Percentiles rank a stretch among this genome's conserved stretches.
These are phyloP conservation scores for Stenichneumon culpator DNA, from an alignment of 2,888 invertebrate species.

Conservation along the genomic window DNA sequence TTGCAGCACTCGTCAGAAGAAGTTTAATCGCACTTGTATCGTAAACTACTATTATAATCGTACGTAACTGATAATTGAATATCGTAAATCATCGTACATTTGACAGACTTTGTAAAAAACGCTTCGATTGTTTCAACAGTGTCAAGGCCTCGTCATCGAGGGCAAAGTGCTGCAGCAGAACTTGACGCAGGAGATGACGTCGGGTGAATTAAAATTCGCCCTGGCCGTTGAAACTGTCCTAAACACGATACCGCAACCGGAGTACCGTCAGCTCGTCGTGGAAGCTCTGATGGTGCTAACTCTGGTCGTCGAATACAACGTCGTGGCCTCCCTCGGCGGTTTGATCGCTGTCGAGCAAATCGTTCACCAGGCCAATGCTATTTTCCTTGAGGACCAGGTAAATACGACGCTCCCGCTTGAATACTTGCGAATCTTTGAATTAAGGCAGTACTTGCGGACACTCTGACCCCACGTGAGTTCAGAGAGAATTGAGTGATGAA, in stretches of 20 bases:
- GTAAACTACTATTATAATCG: neutral
- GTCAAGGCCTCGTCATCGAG: conserved; percentile 97
- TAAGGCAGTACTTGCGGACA: no score
- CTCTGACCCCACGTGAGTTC: no score
- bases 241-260: conserved; percentile 98
- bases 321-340: conserved; percentile 91
- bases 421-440: conserved; percentile 9
- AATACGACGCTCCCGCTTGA: conserved; percentile 65
- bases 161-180: conserved; percentile 96
- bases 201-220: conserved; percentile 99
- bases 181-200: conserved; percentile 99
- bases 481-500: no score
- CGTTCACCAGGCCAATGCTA: conserved; percentile 96
- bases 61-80: neutral
- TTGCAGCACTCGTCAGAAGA: no score
- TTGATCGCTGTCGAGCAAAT: conserved; percentile 95
- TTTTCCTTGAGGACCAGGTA: conserved; percentile 98
- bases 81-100: neutral
- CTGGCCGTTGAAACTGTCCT: conserved; percentile 98
- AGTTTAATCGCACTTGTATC: no score
- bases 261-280: conserved; percentile 98
- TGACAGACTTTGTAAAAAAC: neutral
- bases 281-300: conserved; percentile 99
- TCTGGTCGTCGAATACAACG: conserved; percentile 94
- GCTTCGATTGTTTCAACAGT: conserved; percentile 86